Evolutionary conservation across 2,888 invertebrate genomes (phyloP).

Genomic region (Callyntrura sp.): DNA sequence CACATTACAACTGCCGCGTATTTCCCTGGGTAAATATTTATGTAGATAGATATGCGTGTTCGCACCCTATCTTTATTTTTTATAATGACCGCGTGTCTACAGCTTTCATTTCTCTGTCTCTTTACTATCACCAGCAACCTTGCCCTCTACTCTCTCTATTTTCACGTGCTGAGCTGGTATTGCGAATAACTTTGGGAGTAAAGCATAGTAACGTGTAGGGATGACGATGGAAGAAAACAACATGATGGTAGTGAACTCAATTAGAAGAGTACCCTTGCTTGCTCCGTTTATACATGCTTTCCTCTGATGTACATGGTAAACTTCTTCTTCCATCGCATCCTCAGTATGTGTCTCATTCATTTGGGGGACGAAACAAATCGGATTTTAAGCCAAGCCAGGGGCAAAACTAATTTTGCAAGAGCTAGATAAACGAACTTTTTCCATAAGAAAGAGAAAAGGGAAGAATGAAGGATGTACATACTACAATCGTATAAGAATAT

Average conservation of each 20-base stretch:
- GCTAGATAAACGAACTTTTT: conserved; percentile 78
- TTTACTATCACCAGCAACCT: conserved; percentile 29
- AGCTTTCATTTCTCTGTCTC: conserved; percentile 27
- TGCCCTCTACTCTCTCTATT: conserved; percentile 35
- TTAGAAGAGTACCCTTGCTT: conserved; percentile 54
- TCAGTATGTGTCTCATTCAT: conserved; percentile 63
- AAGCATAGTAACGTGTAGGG: neutral
- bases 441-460: conserved; percentile 49
- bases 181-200: too few species aligned
- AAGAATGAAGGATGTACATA: conserved; percentile 39
- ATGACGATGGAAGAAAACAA: conserved; percentile 1
- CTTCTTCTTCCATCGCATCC: conserved; percentile 34
- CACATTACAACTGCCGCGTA: neutral
- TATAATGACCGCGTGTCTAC: conserved; percentile 32
- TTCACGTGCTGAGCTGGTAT: too few species aligned
- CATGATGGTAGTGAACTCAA: conserved; percentile 51
- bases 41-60: conserved; percentile 17
- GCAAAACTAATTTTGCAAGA: conserved; percentile 82
- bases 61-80: conserved; percentile 18
- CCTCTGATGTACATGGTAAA: neutral
- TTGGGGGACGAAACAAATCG: conserved; percentile 80
- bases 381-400: conserved; percentile 82
- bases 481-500: conserved; percentile 24
- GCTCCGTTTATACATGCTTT: conserved; percentile 25
- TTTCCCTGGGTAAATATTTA: neutral